Base-by-base conservation (phyloP, 2,797 vertebrate genomes). In the Labeo calbasu region DNA sequence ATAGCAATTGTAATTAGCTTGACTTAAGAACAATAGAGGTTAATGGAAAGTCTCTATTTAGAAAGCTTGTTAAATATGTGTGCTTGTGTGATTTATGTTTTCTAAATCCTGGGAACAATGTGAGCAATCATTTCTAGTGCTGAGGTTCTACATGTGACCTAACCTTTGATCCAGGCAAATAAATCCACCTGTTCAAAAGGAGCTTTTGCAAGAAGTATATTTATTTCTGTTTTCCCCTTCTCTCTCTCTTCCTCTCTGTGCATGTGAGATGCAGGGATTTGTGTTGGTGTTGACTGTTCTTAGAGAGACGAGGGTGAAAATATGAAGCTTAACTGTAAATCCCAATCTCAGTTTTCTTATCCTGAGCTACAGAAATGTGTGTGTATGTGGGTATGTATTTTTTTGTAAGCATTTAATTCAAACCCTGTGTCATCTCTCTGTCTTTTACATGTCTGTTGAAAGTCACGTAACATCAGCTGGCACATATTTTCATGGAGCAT, bases 281-380 rank as follows among this genome's bases (percentile, higher is more conserved):
- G 89, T 90, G 91, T 91, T 87, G 89, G 71, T 92, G 91, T 91
- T 92, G 89, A 89, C 91, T 92, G 92, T 92, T 93, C 91, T 94
- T 94, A 94, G 90, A 86, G 89, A 91, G 92, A 93, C 90, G 87
- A 91, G 90, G 90, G 91, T 86, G 89, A 89, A 91, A 93, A 95
- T 94, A 94, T 94, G 92, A 93, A 94, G 92, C 92, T 91, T 94
- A 95, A 93, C 94, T 92, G 87, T 92, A 95, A 95, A 95, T 95
- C 94, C 94, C 90, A 91, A 94, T 92, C 92, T 95, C 93, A 93
- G 94, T 92, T 92, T 92, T 93, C 94, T 95, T 95, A 95, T 95
- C 94, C 81, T 92, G 91, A 93, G 93, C 92, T 90, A 92, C 94
- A 95, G 93, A 91, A 94, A 91, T 86, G 88, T 92, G 90, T 87